Base-by-base conservation (phyloP, 2,113 vertebrate genomes). In the Danionella cerebrum region DNA sequence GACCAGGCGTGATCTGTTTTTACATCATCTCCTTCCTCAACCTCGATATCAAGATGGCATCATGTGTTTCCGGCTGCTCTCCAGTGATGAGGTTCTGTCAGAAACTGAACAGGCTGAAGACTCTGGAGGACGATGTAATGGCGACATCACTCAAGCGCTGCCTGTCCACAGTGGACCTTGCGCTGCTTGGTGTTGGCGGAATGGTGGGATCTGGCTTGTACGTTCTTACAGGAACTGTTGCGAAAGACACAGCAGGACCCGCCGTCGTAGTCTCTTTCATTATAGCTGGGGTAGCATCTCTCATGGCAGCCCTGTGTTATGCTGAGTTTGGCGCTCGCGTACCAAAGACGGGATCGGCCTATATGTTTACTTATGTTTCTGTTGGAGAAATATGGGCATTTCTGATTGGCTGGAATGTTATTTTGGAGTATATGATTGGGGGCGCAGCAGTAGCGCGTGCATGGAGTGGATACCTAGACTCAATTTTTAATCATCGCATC, bases 341-440 rank as follows among this genome's bases (percentile, higher is more conserved):
- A 27, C 96, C 95, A 38, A 93, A 93, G 79, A 95, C 92, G 0
- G 96, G 95, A 53, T 98, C 96, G 1, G 96, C 95, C 27, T 98
- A 98, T 78, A 93, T 98, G 90, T 98, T 97, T 82, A 98, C 96
- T 1, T 98, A 98, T 0, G 90, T 98, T 45, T 96, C 94, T 0
- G 86, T 97, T 71, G 96, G 96, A 0, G 96, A 98, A 75, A 79
- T 98, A 50, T 98, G 95, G 95, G 96, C 96, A 55, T 98, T 98
- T 75, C 88, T 98, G 47, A 97, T 98, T 0, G 94, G 96, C 60
- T 98, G 96, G 96, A 97, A 98, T 0, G 91, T 97, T 41, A 85
- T 98, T 58, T 82, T 98, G 57, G 94, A 97, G 82, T 96, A 96
- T 72, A 92, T 97, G 90, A 96, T 98, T 0, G 95, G 94, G 0